Conservation (phyloP, 2,888 invertebrate genomes). For the Ochropleura leucogaster region DNA sequence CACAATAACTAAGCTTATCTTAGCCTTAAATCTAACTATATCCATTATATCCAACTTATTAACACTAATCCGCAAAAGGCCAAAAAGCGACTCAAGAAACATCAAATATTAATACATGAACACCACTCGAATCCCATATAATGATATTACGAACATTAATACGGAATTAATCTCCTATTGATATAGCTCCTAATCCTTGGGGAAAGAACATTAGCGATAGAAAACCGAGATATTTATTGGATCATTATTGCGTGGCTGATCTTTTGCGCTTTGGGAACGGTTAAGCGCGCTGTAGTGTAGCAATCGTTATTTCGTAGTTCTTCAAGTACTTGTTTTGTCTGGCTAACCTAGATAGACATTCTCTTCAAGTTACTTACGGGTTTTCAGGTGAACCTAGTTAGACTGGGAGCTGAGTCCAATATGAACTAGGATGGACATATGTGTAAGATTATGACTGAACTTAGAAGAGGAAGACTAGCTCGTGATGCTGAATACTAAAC, state of each 20-base stretch:
- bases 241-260: constrained; percentile 53
- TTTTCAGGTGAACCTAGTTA: background rate
- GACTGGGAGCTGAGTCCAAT: background rate
- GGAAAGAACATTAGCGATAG: constrained; percentile 57
- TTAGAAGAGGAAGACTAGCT: background rate
- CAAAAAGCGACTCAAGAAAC: constrained; percentile 17
- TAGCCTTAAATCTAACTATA: background rate
- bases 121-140: constrained; percentile 37
- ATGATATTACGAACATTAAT: constrained; percentile 57
- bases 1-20: constrained; percentile 5
- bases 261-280: constrained; percentile 24
- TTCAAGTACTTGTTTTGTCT: constrained; percentile 2
- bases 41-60: constrained; percentile 21
- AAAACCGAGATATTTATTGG: constrained; percentile 60
- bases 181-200: constrained; percentile 50
- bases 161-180: constrained; percentile 56
- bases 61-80: constrained; percentile 24
- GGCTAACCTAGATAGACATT: background rate
- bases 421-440: background rate
- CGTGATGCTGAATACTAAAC: background rate
- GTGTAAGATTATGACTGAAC: background rate
- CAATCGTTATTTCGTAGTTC: background rate
- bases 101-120: constrained; percentile 52
- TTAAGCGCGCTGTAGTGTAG: background rate
- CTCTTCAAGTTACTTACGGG: background rate